Evolutionary conservation across 2,888 invertebrate genomes (phyloP).

Genomic region (Tenthredo amoena): DNA sequence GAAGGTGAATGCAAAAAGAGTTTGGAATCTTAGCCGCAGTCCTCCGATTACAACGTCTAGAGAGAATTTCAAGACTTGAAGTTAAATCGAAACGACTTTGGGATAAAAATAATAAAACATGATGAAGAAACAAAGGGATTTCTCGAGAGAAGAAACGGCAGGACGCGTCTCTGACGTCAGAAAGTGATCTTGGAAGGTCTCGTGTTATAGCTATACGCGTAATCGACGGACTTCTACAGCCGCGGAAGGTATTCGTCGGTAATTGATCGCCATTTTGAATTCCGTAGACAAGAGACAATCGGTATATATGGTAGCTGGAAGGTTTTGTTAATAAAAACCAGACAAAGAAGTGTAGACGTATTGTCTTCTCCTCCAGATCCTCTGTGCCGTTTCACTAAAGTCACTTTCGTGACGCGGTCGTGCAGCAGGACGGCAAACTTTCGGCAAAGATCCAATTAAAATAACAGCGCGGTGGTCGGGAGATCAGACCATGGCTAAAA

Average conservation of each 20-base stretch:
- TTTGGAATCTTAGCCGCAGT: constrained; percentile 13
- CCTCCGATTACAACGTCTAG: constrained; percentile 28
- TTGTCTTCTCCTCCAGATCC: neutral
- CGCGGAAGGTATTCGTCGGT: constrained; percentile 28
- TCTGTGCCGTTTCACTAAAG: neutral
- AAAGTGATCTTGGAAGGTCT: neutral
- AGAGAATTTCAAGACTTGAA: constrained; percentile 9
- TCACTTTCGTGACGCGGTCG: constrained; percentile 31
- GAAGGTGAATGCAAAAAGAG: constrained; percentile 37
- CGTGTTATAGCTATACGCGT: neutral
- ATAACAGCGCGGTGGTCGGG: constrained; percentile 73
- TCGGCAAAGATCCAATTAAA: constrained; percentile 78
- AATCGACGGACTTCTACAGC: neutral
- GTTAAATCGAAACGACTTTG: constrained; percentile 16
- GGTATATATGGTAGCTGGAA: neutral
- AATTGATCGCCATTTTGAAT: constrained; percentile 52
- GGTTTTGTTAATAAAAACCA: neutral
- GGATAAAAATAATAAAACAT: neutral
- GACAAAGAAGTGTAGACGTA: constrained; percentile 38
- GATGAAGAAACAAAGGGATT: constrained; percentile 11
- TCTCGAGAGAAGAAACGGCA: neutral
- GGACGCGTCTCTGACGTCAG: constrained; percentile 15
- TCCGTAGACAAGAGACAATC: constrained; percentile 35
- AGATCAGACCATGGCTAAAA: constrained; percentile 55
- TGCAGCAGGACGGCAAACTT: constrained; percentile 61